Percentiles rank a stretch among this genome's conserved stretches.
Evolutionary conservation across 2,113 vertebrate genomes (phyloP).

Genomic region (Orthonyx spaldingii): DNA sequence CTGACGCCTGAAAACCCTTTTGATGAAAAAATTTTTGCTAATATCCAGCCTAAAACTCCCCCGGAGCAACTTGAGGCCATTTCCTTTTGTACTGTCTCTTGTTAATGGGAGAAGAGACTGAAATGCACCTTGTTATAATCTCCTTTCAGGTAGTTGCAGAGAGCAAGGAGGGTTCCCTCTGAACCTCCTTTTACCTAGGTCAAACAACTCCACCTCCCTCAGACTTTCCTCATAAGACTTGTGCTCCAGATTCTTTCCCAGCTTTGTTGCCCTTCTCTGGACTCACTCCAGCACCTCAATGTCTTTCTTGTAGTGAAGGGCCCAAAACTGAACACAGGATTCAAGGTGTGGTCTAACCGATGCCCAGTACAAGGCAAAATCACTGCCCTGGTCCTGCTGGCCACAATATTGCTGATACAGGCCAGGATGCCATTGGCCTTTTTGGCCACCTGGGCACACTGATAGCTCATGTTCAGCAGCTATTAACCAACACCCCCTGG

Average conservation of each 20-base stretch:
- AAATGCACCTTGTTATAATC: not conserved
- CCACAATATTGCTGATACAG: not conserved
- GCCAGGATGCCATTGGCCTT: not conserved
- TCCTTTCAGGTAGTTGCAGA: not conserved
- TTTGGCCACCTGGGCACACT: not conserved
- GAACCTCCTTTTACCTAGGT: not conserved
- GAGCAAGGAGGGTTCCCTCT: not conserved
- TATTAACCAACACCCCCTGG: not conserved
- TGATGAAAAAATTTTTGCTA: not conserved
- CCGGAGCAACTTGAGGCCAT: not conserved
- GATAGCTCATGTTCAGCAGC: not conserved
- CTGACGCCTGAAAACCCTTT: not conserved
- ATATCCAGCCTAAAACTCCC: not conserved
- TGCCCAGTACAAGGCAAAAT: not conserved
- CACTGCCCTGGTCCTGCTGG: not conserved
- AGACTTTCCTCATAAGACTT: not conserved
- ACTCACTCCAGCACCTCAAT: not conserved
- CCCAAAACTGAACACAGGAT: not conserved
- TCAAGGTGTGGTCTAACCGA: fast-evolving
- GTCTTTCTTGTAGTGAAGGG: not conserved
- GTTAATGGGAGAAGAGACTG: not conserved
- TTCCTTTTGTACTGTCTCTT: not conserved
- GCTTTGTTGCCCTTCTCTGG: not conserved
- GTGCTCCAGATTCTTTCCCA: not conserved
- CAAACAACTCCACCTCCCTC: not conserved